Percentiles rank a stretch among this genome's conserved stretches.
Evolutionary conservation across 2,113 vertebrate genomes (phyloP).

Genomic region (Rhynchopsitta pachyrhyncha): DNA sequence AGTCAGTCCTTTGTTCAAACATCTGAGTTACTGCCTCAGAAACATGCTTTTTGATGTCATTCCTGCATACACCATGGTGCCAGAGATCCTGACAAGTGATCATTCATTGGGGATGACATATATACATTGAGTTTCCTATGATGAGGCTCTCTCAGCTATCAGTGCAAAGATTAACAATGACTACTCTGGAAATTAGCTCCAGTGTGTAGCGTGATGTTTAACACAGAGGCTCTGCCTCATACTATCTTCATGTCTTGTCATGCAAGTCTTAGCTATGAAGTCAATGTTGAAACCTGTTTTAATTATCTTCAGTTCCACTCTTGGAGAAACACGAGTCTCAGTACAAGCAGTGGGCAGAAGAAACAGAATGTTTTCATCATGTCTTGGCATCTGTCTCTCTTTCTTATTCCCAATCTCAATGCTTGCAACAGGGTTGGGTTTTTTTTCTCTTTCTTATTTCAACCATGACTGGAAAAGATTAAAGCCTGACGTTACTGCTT

Average conservation of each 20-base stretch:
- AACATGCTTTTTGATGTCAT: background rate
- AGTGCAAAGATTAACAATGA: background rate
- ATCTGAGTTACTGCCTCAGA: background rate
- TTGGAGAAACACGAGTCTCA: background rate
- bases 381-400: background rate
- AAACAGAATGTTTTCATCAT: conserved; percentile 35
- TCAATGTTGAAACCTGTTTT: background rate
- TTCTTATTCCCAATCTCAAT: background rate
- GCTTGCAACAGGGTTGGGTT: background rate
- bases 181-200: background rate
- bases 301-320: background rate
- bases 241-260: background rate
- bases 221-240: background rate
- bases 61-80: rapidly evolving
- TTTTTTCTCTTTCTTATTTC: background rate
- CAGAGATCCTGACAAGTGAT: background rate
- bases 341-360: background rate
- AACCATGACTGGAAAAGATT: background rate
- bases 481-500: background rate
- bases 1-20: background rate
- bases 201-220: background rate
- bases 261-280: background rate
- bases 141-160: background rate
- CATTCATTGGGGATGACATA: rapidly evolving
- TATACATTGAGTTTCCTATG: background rate